These are phyloP conservation scores for Premnoplex brunnescens DNA, from an alignment of 2,797 vertebrate genomes.

Conservation along the genomic window DNA sequence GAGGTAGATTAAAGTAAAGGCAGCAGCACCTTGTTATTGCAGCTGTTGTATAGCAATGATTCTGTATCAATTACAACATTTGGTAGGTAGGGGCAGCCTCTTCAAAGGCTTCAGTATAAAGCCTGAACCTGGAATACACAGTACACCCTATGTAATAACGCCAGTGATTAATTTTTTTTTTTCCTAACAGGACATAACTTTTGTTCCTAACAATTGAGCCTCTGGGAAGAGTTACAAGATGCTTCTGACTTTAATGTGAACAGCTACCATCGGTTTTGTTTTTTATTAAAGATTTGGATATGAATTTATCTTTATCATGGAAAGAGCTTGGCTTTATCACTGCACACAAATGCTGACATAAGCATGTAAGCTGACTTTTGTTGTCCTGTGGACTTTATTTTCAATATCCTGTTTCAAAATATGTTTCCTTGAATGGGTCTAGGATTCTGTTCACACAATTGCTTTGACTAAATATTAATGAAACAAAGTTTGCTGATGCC, in stretches of 20 bases:
- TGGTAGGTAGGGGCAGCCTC: constrained; percentile 80
- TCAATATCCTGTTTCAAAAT: constrained; percentile 79
- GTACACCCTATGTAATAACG: constrained; percentile 80
- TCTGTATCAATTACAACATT: constrained; percentile 93
- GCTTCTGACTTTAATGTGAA: constrained; percentile 67
- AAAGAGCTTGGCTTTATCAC: constrained; percentile 76
- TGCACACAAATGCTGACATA: constrained; percentile 71
- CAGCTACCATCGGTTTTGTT: constrained; percentile 67
- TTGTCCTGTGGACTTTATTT: constrained; percentile 71
- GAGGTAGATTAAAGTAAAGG: constrained; percentile 91
- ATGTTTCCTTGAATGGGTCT: constrained; percentile 38
- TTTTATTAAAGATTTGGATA: constrained; percentile 79
- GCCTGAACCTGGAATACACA: constrained; percentile 81
- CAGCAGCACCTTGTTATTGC: constrained; percentile 91
- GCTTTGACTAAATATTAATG: constrained; percentile 54
- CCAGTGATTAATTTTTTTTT: constrained; percentile 79
- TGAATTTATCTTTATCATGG: constrained; percentile 80
- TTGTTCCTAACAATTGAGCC: constrained; percentile 82
- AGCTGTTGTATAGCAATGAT: constrained; percentile 83
- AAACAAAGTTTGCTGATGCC: constrained; percentile 41
- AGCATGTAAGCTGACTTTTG: constrained; percentile 70
- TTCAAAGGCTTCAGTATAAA: constrained; percentile 86
- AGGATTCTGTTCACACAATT: constrained; percentile 45
- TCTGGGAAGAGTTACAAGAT: constrained; percentile 75
- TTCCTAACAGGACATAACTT: constrained; percentile 82